A percentile compares a stretch with the other conserved stretches of the same genome.
phyloP scores from a whole-genome alignment of 2,797 vertebrate genomes.

The Diceros bicornis region DNA sequence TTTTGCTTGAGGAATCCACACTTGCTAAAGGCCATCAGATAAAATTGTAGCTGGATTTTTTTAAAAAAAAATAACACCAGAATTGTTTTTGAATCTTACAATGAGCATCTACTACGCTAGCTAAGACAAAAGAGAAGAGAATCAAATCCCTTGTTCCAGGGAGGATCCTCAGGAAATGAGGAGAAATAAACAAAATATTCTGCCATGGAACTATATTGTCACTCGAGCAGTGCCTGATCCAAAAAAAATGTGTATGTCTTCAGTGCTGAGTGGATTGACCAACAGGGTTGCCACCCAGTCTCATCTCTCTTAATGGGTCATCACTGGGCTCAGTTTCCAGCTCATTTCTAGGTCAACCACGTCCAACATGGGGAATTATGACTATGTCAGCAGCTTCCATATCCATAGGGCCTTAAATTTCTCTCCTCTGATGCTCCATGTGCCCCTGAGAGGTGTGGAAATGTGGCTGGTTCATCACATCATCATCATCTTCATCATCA shows the following conservation, averaged over 20 bases:
- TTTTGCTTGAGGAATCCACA: constrained; percentile 72
- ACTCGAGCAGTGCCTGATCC: not conserved
- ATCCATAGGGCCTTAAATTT: not conserved
- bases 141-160: constrained; percentile 56
- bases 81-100: constrained; percentile 67
- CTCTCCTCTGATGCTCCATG: not conserved
- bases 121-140: constrained; percentile 46
- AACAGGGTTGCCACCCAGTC: not conserved
- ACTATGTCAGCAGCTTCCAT: not conserved
- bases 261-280: not conserved
- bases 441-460: not conserved
- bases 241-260: not conserved
- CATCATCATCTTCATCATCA: not conserved
- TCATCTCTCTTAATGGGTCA: not conserved
- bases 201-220: constrained; percentile 50
- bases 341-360: not conserved
- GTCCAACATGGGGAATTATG: not conserved
- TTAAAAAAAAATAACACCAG: not conserved
- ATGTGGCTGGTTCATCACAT: not conserved
- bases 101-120: not conserved
- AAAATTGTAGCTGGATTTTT: constrained; percentile 45
- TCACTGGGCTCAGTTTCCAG: not conserved
- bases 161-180: constrained; percentile 72
- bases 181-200: constrained; percentile 74
- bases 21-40: constrained; percentile 82